phyloP scores from a whole-genome alignment of 64 coral and sea anemone genomes.

The Porites australiensis region DNA sequence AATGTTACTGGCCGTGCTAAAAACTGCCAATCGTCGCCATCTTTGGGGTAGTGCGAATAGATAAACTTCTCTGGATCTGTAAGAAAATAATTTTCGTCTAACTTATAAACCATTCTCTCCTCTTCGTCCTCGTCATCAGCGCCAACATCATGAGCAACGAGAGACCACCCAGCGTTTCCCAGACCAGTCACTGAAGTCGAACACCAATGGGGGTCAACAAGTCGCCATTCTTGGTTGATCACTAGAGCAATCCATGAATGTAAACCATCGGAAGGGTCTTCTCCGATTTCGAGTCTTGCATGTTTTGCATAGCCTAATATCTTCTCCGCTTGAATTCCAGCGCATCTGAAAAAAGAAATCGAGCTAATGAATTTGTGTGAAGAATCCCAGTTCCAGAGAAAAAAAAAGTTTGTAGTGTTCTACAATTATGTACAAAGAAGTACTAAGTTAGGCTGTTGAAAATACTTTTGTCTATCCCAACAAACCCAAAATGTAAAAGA shows the following conservation, averaged over 20 bases:
- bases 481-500: no score
- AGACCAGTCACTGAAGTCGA: background rate
- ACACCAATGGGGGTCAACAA: constrained; percentile 14
- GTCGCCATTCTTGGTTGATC: background rate
- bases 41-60: constrained; percentile 8
- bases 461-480: no score
- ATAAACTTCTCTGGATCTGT: constrained; percentile 22
- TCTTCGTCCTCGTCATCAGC: background rate
- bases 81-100: background rate
- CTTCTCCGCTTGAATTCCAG: constrained; percentile 3
- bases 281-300: constrained; percentile 12
- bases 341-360: background rate
- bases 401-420: no score
- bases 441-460: no score
- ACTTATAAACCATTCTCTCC: background rate
- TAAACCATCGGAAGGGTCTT: background rate
- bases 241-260: constrained; percentile 10
- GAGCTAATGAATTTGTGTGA: background rate
- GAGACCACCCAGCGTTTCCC: background rate
- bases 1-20: constrained; percentile 3
- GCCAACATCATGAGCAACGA: background rate
- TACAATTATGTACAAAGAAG: no score
- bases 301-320: constrained; percentile 15
- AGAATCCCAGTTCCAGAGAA: no score
- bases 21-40: background rate